These are phyloP conservation scores for Torymus tubicola DNA, from an alignment of 2,888 invertebrate genomes.

Conservation along the genomic window DNA sequence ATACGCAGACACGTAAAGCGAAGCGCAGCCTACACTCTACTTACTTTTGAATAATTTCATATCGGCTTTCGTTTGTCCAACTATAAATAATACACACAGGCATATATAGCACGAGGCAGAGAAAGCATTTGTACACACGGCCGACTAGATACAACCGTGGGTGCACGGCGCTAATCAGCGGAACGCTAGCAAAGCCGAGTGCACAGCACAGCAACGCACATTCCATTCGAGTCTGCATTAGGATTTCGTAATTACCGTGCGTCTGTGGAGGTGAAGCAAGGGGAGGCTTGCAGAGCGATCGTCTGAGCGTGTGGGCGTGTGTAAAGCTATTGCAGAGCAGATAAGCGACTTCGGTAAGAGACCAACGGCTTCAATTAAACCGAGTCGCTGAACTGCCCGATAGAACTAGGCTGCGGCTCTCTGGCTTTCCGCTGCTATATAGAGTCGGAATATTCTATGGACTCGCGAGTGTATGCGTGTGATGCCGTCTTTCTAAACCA, in stretches of 20 bases:
- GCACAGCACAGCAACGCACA: background rate
- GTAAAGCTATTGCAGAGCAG: slow-evolving; percentile 23
- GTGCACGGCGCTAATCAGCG: no score
- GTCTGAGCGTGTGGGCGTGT: background rate
- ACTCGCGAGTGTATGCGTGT: no score
- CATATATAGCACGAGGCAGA: no score
- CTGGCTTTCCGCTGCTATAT: background rate
- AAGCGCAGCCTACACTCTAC: no score
- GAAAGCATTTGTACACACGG: no score
- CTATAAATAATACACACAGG: slow-evolving; percentile 26
- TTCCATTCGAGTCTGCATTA: slow-evolving; percentile 42
- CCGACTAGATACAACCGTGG: no score
- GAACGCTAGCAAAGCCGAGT: no score
- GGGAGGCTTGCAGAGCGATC: background rate
- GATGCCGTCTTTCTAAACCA: no score
- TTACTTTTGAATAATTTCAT: slow-evolving; percentile 9
- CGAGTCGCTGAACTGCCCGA: slow-evolving; percentile 16
- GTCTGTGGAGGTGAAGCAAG: background rate
- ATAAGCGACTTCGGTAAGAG: slow-evolving; percentile 39
- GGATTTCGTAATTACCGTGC: slow-evolving; percentile 41
- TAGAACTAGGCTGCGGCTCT: slow-evolving; percentile 1
- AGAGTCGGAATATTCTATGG: no score
- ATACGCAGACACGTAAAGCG: no score
- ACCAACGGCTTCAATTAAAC: slow-evolving; percentile 39
- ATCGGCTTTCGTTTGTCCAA: background rate